Conservation (phyloP, 1,140 invertebrate genomes). For the Meteorus sp. region DNA sequence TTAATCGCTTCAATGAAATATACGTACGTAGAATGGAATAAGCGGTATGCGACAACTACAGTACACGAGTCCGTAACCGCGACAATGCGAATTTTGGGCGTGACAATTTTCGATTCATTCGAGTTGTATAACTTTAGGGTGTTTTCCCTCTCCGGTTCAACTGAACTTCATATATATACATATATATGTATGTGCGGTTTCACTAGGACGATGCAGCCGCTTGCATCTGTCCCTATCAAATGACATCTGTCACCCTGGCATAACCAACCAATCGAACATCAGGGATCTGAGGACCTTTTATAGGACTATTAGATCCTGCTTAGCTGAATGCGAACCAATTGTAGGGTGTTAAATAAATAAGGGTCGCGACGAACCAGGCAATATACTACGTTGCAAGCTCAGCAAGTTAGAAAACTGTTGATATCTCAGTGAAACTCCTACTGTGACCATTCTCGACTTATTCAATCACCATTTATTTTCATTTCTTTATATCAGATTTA, state of each 20-base stretch:
- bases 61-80: constrained; percentile 23
- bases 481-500: too few species aligned
- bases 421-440: not conserved
- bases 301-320: constrained; percentile 59
- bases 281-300: constrained; percentile 52
- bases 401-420: too few species aligned
- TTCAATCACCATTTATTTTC: too few species aligned
- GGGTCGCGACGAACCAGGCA: constrained; percentile 46
- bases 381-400: too few species aligned
- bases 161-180: too few species aligned
- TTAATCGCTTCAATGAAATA: not conserved
- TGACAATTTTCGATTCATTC: constrained; percentile 56
- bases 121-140: constrained; percentile 31
- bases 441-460: too few species aligned
- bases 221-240: constrained; percentile 48
- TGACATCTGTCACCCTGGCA: constrained; percentile 52
- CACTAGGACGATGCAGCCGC: not conserved
- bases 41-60: constrained; percentile 13
- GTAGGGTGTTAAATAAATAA: constrained; percentile 60
- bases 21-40: not conserved
- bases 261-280: constrained; percentile 45
- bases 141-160: too few species aligned
- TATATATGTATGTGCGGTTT: constrained; percentile 9
- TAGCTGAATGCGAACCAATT: constrained; percentile 55
- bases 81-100: constrained; percentile 52